Evolutionary conservation across 2,113 vertebrate genomes (phyloP).

Genomic region (Tichodroma muraria): DNA sequence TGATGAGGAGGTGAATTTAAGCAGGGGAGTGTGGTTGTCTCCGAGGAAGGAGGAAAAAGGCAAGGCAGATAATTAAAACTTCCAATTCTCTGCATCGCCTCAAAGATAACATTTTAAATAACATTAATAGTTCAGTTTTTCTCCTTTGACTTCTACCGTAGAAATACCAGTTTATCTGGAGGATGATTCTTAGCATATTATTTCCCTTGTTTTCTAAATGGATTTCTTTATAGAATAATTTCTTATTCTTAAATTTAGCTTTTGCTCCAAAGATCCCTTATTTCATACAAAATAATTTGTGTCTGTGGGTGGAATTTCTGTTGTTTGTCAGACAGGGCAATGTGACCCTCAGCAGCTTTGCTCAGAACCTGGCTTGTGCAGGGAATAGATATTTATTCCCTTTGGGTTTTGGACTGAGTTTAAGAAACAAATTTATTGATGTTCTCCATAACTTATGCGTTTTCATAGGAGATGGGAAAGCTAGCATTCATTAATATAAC

Average conservation of each 20-base stretch:
- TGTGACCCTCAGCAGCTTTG: neutral
- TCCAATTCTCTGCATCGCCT: neutral
- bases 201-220: neutral
- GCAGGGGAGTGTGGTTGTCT: neutral
- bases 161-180: neutral
- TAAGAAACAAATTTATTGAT: neutral
- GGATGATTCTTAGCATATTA: neutral
- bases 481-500: neutral
- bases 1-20: neutral
- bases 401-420: neutral
- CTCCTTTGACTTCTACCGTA: neutral
- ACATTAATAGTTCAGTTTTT: neutral
- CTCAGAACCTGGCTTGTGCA: neutral
- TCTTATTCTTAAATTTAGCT: neutral
- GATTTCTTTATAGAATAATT: neutral
- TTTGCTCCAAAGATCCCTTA: neutral
- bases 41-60: neutral
- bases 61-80: neutral
- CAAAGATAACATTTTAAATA: neutral
- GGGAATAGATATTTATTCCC: neutral
- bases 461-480: neutral
- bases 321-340: neutral
- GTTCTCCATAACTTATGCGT: neutral
- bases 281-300: neutral
- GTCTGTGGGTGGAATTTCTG: neutral